phyloP scores from a whole-genome alignment of 2,797 vertebrate species.

The Picus viridis region DNA sequence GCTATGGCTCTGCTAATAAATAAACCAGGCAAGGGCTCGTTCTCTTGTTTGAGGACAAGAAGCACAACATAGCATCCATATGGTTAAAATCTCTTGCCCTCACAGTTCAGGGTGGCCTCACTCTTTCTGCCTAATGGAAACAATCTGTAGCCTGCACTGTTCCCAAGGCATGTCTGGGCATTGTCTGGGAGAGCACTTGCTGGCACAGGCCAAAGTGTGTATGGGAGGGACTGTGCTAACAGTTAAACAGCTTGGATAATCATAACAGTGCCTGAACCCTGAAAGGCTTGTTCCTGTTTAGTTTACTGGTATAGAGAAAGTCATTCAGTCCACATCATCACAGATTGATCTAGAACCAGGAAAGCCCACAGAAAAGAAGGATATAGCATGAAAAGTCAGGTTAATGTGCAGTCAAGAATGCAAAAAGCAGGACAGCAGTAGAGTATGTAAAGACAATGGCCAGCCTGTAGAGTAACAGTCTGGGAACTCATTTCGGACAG shows the following conservation, averaged over 20 bases:
- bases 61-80: constrained; percentile 26
- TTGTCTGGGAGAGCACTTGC: background rate
- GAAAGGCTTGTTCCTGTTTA: background rate
- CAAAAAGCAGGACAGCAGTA: background rate
- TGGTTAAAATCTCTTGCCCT: constrained; percentile 38
- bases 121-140: constrained; percentile 35
- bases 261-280: background rate
- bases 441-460: background rate
- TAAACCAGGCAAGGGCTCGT: constrained; percentile 9
- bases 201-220: background rate
- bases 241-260: background rate
- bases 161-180: constrained; percentile 28
- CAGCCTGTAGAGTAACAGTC: background rate
- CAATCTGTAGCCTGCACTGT: constrained; percentile 16
- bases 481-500: background rate
- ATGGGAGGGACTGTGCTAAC: background rate
- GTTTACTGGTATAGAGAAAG: background rate
- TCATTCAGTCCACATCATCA: background rate
- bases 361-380: background rate
- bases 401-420: background rate
- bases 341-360: background rate
- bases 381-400: background rate
- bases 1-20: constrained; percentile 45
- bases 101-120: constrained; percentile 32
- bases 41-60: constrained; percentile 29